phyloP scores from a whole-genome alignment of 2,888 invertebrate species.

The Listrodromus nycthemerus region DNA sequence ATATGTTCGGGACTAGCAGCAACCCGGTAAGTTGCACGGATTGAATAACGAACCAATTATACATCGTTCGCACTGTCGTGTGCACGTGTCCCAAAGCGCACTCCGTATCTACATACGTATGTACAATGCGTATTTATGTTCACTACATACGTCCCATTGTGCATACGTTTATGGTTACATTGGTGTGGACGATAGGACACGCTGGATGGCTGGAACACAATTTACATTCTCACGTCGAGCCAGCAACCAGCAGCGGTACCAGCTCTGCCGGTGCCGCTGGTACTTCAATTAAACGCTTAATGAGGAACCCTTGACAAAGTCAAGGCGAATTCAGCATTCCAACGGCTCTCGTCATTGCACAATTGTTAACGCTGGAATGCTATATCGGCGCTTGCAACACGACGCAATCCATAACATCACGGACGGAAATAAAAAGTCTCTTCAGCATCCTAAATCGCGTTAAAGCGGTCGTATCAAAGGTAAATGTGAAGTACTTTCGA shows the following conservation, averaged over 20 bases:
- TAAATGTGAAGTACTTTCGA: neutral
- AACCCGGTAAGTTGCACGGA: slow-evolving; percentile 74
- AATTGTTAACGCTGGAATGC: slow-evolving; percentile 18
- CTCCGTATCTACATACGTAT: slow-evolving; percentile 19
- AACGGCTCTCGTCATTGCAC: slow-evolving; percentile 54
- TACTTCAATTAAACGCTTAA: slow-evolving; percentile 72
- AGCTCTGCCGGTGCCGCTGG: slow-evolving; percentile 58
- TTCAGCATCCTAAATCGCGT: neutral
- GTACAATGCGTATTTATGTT: slow-evolving; percentile 53
- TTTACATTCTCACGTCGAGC: slow-evolving; percentile 70
- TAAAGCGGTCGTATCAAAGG: neutral
- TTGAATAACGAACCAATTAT: slow-evolving; percentile 79
- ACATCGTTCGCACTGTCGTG: slow-evolving; percentile 72
- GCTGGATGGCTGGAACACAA: slow-evolving; percentile 66
- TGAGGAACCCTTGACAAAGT: slow-evolving; percentile 69
- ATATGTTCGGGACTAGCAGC: slow-evolving; percentile 55
- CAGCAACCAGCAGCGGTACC: slow-evolving; percentile 31
- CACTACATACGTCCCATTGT: slow-evolving; percentile 10
- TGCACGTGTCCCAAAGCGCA: slow-evolving; percentile 63
- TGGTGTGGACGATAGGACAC: neutral
- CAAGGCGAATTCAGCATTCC: slow-evolving; percentile 60
- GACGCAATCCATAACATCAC: slow-evolving; percentile 44
- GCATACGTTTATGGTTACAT: slow-evolving; percentile 14
- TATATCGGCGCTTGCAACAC: slow-evolving; percentile 33
- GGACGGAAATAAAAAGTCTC: slow-evolving; percentile 11